These are phyloP conservation scores for Mohoua ochrocephala DNA, from an alignment of 2,113 vertebrate species.

Conservation along the genomic window DNA sequence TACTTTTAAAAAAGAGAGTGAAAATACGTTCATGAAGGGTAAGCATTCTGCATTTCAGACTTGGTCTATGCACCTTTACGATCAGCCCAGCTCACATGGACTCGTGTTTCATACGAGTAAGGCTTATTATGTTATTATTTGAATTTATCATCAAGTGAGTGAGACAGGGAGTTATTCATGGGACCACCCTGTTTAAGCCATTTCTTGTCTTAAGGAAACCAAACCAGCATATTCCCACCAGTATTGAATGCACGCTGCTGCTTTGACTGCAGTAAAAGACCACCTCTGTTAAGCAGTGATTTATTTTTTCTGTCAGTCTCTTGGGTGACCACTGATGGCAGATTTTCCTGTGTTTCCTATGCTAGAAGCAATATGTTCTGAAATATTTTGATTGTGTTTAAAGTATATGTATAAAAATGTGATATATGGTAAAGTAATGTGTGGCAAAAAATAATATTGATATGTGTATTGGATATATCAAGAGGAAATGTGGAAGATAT, in stretches of 20 bases:
- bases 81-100: not conserved
- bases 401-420: not conserved
- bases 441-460: constrained; percentile 32
- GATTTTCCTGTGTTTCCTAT: not conserved
- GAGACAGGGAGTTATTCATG: constrained; percentile 37
- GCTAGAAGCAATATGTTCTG: not conserved
- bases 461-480: not conserved
- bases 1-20: not conserved
- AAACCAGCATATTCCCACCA: constrained; percentile 5
- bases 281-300: constrained; percentile 18
- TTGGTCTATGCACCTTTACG: not conserved
- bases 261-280: constrained; percentile 33
- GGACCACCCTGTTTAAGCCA: constrained; percentile 27
- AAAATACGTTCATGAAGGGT: not conserved
- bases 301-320: constrained; percentile 30
- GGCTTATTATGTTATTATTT: constrained; percentile 11
- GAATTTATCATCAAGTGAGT: constrained; percentile 19
- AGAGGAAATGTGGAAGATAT: constrained; percentile 31
- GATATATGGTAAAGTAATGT: not conserved
- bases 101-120: not conserved
- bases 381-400: constrained; percentile 18
- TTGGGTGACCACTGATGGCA: not conserved
- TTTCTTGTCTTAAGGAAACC: constrained; percentile 31
- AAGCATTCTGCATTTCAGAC: not conserved
- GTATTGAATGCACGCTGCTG: not conserved